Conservation (phyloP, 2,113 vertebrate genomes). For the Eclectus roratus region DNA sequence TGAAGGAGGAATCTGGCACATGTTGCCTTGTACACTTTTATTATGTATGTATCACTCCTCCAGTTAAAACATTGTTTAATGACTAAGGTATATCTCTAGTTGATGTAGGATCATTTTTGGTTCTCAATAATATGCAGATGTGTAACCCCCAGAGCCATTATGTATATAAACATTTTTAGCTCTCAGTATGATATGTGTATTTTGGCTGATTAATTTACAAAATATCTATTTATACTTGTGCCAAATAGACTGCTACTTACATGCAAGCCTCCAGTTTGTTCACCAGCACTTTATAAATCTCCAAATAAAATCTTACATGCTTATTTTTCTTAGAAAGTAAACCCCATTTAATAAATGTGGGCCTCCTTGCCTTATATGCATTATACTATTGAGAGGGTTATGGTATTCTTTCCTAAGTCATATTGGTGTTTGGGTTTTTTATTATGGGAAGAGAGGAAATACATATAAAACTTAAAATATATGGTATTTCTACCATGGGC, state of each 20-base stretch:
- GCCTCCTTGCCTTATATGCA: background rate
- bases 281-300: conserved; percentile 17
- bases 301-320: conserved; percentile 1
- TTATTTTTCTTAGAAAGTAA: conserved; percentile 31
- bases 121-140: background rate
- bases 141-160: background rate
- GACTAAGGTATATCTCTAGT: background rate
- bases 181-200: background rate
- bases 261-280: background rate
- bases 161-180: background rate
- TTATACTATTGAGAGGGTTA: background rate
- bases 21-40: background rate
- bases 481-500: background rate
- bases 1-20: background rate
- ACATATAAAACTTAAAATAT: background rate
- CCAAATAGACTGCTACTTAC: conserved; percentile 8
- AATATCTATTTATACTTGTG: background rate
- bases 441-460: background rate
- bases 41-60: background rate
- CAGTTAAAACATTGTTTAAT: background rate
- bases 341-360: background rate
- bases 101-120: background rate
- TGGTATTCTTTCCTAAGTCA: background rate
- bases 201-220: conserved; percentile 9
- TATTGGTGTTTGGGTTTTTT: background rate